A percentile compares a stretch with the other conserved stretches of the same genome.
These are phyloP conservation scores for Sinocyclocheilus rhinocerous DNA, from an alignment of 2,113 vertebrate species.

Conservation along the genomic window DNA sequence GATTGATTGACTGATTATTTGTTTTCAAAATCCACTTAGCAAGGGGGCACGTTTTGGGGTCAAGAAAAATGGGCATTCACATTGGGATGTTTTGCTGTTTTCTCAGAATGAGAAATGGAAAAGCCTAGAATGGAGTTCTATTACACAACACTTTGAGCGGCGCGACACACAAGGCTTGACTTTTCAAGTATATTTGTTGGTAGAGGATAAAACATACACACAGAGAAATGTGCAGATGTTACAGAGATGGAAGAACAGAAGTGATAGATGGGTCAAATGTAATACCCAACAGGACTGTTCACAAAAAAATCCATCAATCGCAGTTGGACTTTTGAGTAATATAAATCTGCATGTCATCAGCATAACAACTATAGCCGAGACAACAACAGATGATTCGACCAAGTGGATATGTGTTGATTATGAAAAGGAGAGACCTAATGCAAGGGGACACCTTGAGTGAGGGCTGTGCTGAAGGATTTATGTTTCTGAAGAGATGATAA, in stretches of 20 bases:
- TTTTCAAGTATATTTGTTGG: background rate
- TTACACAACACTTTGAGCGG: background rate
- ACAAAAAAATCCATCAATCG: background rate
- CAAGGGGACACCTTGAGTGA: constrained; percentile 30
- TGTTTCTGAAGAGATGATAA: constrained; percentile 33
- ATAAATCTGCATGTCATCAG: constrained; percentile 17
- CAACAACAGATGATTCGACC: constrained; percentile 14
- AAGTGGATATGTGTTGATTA: background rate
- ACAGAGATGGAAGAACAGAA: background rate
- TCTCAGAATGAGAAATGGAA: background rate
- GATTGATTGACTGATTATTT: too few relatives aligned
- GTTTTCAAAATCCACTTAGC: too few relatives aligned
- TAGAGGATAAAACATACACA: background rate
- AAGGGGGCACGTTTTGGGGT: too few relatives aligned
- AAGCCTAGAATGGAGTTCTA: background rate
- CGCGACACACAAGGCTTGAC: background rate
- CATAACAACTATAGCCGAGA: background rate
- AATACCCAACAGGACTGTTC: background rate
- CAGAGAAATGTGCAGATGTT: background rate
- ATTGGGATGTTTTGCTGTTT: background rate
- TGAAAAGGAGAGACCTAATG: constrained; percentile 14
- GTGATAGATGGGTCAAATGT: constrained; percentile 18
- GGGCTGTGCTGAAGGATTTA: background rate
- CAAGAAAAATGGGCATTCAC: background rate
- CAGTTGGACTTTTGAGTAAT: background rate